Evolutionary conservation across 2,113 vertebrate species (phyloP), one percentile per base, ranked within the genome.

Genomic region (Mastomys natalensis): DNA sequence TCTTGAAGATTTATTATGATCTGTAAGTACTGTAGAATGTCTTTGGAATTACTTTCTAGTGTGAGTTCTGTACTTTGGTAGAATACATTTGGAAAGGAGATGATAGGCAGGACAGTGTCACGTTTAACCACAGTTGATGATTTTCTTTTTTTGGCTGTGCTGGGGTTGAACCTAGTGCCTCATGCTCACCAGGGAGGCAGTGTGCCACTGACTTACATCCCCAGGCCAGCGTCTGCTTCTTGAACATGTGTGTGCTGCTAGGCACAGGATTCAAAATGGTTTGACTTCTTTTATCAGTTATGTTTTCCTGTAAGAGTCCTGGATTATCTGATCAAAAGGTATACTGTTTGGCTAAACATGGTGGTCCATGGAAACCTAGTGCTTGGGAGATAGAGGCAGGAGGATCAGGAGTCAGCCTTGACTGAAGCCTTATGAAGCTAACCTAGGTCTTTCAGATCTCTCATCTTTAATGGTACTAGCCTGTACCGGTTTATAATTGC

Each of bases 41-140:
- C 19, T 53, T 84, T 70, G 40, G 12, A 68, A 6, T 66, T 89
- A 24, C 37, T 26, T 40, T 87, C 72, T 78, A 37, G 37, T 81
- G 22, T 86, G 34, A 29, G 74, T 89, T 86, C 62, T 76, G 2
- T 76, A 64, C 31, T 87, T 74, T 9, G n/a, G 68, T 86, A n/a
- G 51, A 86, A 90, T n/a, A 94, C 81, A 74, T 95, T 96, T 92
- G 12, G 66, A 87, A 78, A 89, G 92, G 88, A 77, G 66, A 84
- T 78, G 51, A 90, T 62, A 82, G 62, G 51, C 70, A 87, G n/a
- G 85, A 73, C n/a, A 55, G 15, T 68, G 15, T 45, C 84, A 66
- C 60, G 68, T 60, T 84, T 62, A 88, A 0, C 17, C 43, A n/a
- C n/a, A 51, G 58, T 34, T 91, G 15, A 24, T 24, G 51, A 40